These are phyloP conservation scores for Linyphia triangularis DNA, from an alignment of 2,888 invertebrate species.

Conservation along the genomic window DNA sequence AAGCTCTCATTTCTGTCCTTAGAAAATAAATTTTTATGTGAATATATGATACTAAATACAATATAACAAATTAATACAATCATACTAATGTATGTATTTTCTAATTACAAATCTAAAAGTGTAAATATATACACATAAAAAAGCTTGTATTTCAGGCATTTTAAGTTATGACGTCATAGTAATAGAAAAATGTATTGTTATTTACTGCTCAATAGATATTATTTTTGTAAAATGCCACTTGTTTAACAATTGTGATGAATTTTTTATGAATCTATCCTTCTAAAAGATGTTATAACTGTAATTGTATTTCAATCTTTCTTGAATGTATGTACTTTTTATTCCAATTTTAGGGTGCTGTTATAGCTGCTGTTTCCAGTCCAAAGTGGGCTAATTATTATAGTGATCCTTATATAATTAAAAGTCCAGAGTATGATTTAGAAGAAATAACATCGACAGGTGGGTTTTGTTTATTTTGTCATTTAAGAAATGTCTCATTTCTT, in stretches of 20 bases:
- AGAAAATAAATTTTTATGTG: too few species aligned
- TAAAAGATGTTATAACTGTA: not conserved
- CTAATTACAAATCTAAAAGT: too few species aligned
- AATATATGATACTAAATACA: too few species aligned
- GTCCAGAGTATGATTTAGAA: constrained; percentile 84
- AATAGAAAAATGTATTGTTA: too few species aligned
- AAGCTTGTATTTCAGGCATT: too few species aligned
- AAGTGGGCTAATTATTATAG: constrained; percentile 86
- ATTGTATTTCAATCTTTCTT: not conserved
- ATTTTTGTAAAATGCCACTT: not conserved
- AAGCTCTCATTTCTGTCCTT: too few species aligned
- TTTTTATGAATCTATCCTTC: not conserved
- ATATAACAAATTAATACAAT: too few species aligned
- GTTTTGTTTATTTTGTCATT: constrained; percentile 63
- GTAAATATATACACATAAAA: too few species aligned
- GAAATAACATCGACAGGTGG: constrained; percentile 86
- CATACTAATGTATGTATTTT: too few species aligned
- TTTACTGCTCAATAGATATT: too few species aligned
- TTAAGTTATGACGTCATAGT: too few species aligned
- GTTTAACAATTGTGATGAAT: not conserved
- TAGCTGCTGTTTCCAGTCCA: constrained; percentile 90
- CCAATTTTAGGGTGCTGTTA: constrained; percentile 84
- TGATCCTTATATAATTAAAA: constrained; percentile 82
- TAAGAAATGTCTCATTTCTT: too few species aligned
- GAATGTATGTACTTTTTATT: not conserved